Evolutionary conservation across 1,140 invertebrate genomes (phyloP), one percentile per base, ranked within the genome.

Genomic region (Macrotrachela quadricornifera): DNA sequence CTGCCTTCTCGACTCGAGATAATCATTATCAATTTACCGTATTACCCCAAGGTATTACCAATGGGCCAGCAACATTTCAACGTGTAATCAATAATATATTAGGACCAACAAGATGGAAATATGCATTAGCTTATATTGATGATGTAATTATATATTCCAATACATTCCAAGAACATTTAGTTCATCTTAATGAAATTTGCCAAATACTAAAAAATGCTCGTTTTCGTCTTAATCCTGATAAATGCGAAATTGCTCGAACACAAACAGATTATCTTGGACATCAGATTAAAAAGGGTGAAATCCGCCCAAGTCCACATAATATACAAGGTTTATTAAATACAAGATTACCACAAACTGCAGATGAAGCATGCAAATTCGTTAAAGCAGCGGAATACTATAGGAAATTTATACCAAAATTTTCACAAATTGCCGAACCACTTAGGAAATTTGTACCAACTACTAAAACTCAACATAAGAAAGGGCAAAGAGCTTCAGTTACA

Each of bases 1-100:
- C 10, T 40, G 39, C 39, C 10, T 53, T 53, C 21, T 15, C 36
- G 10, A 30, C 40, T 10, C 30, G 37, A 11, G 9, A 21, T 41
- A 46, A 46, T 15, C 18, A 42, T 10, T 54, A 36, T 17, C 15
- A 15, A 54, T 54, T 54, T n/a, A 41, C 36, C 6, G 30, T 10
- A 17, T 36, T 73, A 61, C 64, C 64, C 13, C 72, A 72, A 55
- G 71, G 73, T 17, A 51, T 73, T 8, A 54, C 52, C 16, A 71
- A 71, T 58, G 60, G 64, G 15, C 62, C 63, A 9, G 55, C 62
- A 12, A 59, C 63, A 12, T 76, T 74, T 54, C 69, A 74, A 59
- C 51, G 73, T 9, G 65, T 68, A 14, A 72, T 77, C 38, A 59
- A 71, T 56, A 30, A 62, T 16, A 59, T 74, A 3, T 57, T 73